Evolutionary conservation across 2,113 vertebrate genomes (phyloP).

Genomic region (Petromus typicus): DNA sequence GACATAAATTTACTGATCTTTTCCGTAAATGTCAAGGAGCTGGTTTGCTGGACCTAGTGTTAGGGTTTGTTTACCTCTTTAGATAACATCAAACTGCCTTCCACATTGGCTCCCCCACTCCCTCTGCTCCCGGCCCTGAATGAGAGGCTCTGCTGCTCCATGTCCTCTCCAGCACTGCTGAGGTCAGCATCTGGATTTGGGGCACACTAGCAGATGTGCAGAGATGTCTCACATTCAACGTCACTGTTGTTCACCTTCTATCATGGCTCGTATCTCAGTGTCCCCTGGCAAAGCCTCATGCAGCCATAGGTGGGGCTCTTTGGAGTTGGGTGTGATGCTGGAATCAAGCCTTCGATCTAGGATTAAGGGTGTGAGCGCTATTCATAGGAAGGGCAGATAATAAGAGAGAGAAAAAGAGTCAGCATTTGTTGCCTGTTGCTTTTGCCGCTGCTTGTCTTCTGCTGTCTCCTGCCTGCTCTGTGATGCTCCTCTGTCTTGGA

Average conservation of each 20-base stretch:
- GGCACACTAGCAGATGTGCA: not conserved
- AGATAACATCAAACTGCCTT: not conserved
- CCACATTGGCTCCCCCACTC: not conserved
- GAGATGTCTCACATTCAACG: not conserved
- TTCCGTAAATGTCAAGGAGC: not conserved
- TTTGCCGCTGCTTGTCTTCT: too few species aligned
- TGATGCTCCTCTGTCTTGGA: too few species aligned
- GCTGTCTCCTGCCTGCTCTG: too few species aligned
- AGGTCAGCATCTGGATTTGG: not conserved
- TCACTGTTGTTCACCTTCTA: not conserved
- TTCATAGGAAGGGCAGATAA: too few species aligned
- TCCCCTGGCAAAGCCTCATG: too few species aligned
- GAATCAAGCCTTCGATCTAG: not conserved
- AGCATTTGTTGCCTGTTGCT: too few species aligned
- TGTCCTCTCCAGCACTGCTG: not conserved
- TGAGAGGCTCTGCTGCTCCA: not conserved
- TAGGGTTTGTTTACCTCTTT: not conserved
- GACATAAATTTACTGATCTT: fast-evolving
- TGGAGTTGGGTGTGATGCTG: too few species aligned
- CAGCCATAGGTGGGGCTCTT: too few species aligned
- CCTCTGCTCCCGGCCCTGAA: not conserved
- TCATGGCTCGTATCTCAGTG: not conserved
- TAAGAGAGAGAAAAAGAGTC: too few species aligned
- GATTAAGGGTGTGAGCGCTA: too few species aligned
- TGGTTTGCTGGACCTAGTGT: not conserved